Conservation (phyloP, 2,888 invertebrate species). For the Eristalis pertinax region DNA sequence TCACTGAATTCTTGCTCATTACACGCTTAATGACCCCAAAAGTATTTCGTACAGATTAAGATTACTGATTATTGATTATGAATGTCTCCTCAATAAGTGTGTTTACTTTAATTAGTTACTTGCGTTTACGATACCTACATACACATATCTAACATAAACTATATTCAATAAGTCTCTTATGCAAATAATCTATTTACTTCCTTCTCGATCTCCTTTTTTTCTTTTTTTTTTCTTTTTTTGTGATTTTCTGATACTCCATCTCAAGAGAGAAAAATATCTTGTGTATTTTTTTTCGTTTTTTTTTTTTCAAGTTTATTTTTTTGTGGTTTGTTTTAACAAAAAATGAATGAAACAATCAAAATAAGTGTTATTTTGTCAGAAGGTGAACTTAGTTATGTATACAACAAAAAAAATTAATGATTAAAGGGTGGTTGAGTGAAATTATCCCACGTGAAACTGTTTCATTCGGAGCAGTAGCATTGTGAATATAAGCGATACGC, state of each 20-base stretch:
- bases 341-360: slow-evolving; percentile 2
- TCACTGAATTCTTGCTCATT: too few relatives aligned
- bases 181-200: slow-evolving; percentile 1
- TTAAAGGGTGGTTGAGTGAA: background rate
- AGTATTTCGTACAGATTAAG: background rate
- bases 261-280: slow-evolving; percentile 23
- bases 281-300: background rate
- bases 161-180: slow-evolving; percentile 27
- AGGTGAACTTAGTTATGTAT: background rate
- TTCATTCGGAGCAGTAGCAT: slow-evolving; percentile 71
- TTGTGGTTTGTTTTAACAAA: slow-evolving; percentile 29
- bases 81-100: background rate
- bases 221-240: slow-evolving; percentile 27
- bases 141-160: slow-evolving; percentile 59
- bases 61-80: slow-evolving; percentile 8
- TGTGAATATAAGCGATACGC: slow-evolving; percentile 60
- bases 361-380: background rate
- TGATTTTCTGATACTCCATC: background rate
- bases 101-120: slow-evolving; percentile 12
- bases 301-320: slow-evolving; percentile 26
- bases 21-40: background rate
- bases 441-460: slow-evolving; percentile 74
- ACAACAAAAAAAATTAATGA: background rate
- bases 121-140: slow-evolving; percentile 42
- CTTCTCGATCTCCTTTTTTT: slow-evolving; percentile 34